phyloP scores from a whole-genome alignment of 2,888 invertebrate genomes.

The Nemoura dubitans region DNA sequence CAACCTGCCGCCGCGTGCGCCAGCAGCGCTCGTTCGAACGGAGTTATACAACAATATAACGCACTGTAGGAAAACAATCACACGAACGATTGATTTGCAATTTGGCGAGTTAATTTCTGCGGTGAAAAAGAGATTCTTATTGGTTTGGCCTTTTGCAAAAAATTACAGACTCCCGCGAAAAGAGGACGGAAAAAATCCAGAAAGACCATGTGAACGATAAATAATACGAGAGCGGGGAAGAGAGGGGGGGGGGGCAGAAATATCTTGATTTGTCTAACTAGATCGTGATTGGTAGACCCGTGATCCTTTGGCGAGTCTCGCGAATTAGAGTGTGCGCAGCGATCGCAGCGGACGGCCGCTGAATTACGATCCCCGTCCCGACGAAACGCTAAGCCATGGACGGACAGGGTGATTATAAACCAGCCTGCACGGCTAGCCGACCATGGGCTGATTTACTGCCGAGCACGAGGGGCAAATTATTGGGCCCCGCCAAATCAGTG shows the following conservation, averaged over 20 bases:
- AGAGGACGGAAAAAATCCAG: not conserved
- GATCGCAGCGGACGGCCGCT: not conserved
- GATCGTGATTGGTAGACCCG: not conserved
- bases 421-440: too few species aligned
- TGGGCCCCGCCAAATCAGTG: not conserved
- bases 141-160: not conserved
- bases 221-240: too few species aligned
- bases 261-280: not conserved
- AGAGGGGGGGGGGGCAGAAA: too few species aligned
- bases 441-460: not conserved
- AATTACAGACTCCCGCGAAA: not conserved
- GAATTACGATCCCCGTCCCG: not conserved
- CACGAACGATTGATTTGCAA: too few species aligned
- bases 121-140: too few species aligned
- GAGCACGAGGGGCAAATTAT: not conserved
- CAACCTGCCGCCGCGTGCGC: too few species aligned
- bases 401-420: not conserved
- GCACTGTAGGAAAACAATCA: too few species aligned
- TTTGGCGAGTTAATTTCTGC: too few species aligned
- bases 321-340: not conserved
- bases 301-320: not conserved
- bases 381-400: not conserved
- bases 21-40: too few species aligned
- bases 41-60: too few species aligned
- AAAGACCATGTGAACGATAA: not conserved